Base-by-base conservation (phyloP, 2,797 vertebrate genomes). In the Peromyscus nudipes region DNA sequence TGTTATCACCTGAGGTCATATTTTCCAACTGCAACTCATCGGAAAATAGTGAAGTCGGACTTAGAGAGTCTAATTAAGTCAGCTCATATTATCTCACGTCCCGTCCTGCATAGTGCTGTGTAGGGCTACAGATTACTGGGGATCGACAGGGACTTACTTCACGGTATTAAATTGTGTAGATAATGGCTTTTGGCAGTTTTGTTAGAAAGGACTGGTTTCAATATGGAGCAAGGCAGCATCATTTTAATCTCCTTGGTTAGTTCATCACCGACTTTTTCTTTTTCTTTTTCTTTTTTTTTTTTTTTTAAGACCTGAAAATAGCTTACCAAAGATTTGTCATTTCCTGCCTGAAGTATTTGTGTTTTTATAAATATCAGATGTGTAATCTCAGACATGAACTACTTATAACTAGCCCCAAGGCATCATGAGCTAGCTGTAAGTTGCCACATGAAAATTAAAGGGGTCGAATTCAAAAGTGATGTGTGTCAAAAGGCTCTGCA, bases 321-420 rank as follows among this genome's bases (percentile, higher is more conserved):
- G 92, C 96, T 97, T 98, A 97, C 95, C 84, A 96, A 97, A 97
- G 96, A 98, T 97, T 96, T 98, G 95, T 94, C 79, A 95, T 98
- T 97, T 97, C 97, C 87, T 98, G 92, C 55, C 67, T 89, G 75
- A 94, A 97, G 93, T 87, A 77, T 90, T 98, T 97, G 10, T 96
- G 16, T 97, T 90, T 97, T 98, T 69, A 17, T 96, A 97, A 98
- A 97, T 93, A 95, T 81, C 92, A 93, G 88, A 97, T 96, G 87
- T 60, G 52, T 97, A 97, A 97, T 98, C 67, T 97, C 69, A 71
- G 86, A 92, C 90, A 2, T 88, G 75, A 97, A 96, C 92, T 95
- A 97, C 96, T 95, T 96, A 96, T 97, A 97, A 98, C 94, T 97
- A 95, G 96, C 97, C 96, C 96, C 91, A 34, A 93, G 97, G 87